Percentiles rank a stretch among this genome's conserved stretches.
These are phyloP conservation scores for Rattus rattus DNA, from an alignment of 2,113 vertebrate species.

Conservation along the genomic window DNA sequence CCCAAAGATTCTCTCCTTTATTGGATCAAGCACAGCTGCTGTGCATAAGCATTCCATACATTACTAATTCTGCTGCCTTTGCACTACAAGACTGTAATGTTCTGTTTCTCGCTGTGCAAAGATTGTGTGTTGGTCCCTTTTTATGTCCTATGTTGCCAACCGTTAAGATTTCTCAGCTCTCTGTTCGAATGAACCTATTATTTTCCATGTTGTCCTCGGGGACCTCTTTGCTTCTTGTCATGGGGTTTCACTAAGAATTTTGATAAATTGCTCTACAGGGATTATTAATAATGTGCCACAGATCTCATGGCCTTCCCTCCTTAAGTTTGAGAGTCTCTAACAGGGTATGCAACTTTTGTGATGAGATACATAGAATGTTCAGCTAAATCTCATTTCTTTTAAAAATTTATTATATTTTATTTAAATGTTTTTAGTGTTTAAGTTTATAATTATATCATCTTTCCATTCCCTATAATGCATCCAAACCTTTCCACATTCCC, in stretches of 20 bases:
- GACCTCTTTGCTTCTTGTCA: neutral
- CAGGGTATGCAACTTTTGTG: neutral
- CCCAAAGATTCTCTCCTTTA: neutral
- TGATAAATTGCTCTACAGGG: slow-evolving; percentile 12
- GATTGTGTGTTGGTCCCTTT: neutral
- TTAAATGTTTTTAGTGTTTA: neutral
- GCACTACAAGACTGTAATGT: neutral
- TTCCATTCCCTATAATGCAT: neutral
- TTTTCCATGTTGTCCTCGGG: neutral
- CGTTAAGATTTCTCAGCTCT: slow-evolving; percentile 15
- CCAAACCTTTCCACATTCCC: neutral
- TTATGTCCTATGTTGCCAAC: neutral
- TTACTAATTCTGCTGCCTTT: neutral
- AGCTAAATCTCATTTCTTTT: neutral
- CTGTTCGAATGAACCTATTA: neutral
- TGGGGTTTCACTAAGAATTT: slow-evolving; percentile 13
- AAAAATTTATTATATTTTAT: neutral
- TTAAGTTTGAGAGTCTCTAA: neutral
- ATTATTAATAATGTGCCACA: slow-evolving; percentile 8
- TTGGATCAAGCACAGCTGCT: neutral
- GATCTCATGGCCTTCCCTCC: neutral
- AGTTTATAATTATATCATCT: neutral
- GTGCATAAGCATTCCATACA: neutral
- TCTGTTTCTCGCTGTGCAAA: neutral
- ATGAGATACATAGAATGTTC: neutral